Evolutionary conservation across 2,797 vertebrate species (phyloP), one percentile per base, ranked within the genome.

Genomic region (Muscicapa comitata): DNA sequence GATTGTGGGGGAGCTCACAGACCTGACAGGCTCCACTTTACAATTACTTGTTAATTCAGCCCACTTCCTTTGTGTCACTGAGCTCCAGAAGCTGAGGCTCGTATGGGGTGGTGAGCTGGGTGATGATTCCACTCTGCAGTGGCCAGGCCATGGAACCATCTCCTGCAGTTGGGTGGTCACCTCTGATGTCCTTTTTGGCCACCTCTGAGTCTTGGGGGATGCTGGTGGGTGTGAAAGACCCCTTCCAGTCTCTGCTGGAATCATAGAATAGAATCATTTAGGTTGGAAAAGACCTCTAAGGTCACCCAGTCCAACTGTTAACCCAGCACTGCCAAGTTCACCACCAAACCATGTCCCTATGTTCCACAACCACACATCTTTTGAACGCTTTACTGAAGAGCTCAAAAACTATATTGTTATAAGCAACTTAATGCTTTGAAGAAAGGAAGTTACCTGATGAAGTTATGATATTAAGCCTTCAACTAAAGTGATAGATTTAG

Each of bases 101-200:
- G 1, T 2, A 0, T 2, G 6, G 26, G 28, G 10, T 70, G 37
- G 31, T 45, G 68, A 55, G 14, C 16, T 68, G 38, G 21, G 11
- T 53, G 37, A 13, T 73, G 35, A 47, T 35, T 28, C 7, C 8
- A 17, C 11, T 38, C 21, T 73, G 42, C 50, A n/a, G 35, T 40
- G 37, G 48, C 48, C 48, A 48, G 68, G 45, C 40, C 7, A 2
- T 4, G 21, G 24, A 74, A 35, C 18, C 29, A 65, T 9, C 9
- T 65, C 38, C 29, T 87, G 35, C 55, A 37, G 45, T 3, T 25
- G 59, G 23, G 13, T 45, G 15, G 23, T 54, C 55, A 25, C 11
- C 14, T 37, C 45, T 55, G 25, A 31, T 37, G 20, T 17, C 40
- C 63, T 59, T 79, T 61, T 58, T 76, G 43, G 43, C 43, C 43